Base-by-base conservation (phyloP, 2,113 vertebrate genomes). In the Craseonycteris thonglongyai region DNA sequence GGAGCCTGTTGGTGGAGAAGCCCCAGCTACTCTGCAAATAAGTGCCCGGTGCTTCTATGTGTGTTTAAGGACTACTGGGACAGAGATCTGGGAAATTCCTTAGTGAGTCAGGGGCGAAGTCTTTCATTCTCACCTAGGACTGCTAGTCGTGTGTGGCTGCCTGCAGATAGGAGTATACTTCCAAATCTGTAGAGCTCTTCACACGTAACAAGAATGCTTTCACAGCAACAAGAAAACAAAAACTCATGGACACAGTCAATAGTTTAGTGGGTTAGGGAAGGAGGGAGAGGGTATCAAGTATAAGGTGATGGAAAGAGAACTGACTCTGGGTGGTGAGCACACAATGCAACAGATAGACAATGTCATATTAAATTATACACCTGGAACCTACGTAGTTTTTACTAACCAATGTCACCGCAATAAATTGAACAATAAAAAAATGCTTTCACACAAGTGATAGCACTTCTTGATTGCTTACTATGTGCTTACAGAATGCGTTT, bases 141-240 rank as follows among this genome's bases (percentile, higher is more conserved):
- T 26, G 12, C 7, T 35, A 1, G 26, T 5, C 51, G 28, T 8
- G 22, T 2, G 11, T 0, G 0, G 7, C 14, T 63, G 13, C 38
- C 30, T 24, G 5, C 24, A 18, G n/a, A 7, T 21, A 33, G 30
- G 16, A 65, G 30, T 14, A 30, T 33, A 22, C 19, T 24, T 16
- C 19, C 69, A 13, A 0, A 1, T 59, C 21, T 28, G 30, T 66
- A 35, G 21, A 83, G 47, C 14, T 63, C 22, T 42, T 75, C 35
- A 35, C 42, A 21, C 28, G n/a, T n/a, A n/a, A 28, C 11, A 22
- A 10, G 19, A 11, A 14, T 47, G 0, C 47, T 66, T 79, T n/a
- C n/a, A n/a, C n/a, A n/a, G n/a, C n/a, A n/a, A n/a, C n/a, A n/a
- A n/a, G n/a, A n/a, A n/a, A n/a, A n/a, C n/a, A n/a, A n/a, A n/a